Evolutionary conservation across 2,113 vertebrate genomes (phyloP).

Genomic region (Perca schrenkii): DNA sequence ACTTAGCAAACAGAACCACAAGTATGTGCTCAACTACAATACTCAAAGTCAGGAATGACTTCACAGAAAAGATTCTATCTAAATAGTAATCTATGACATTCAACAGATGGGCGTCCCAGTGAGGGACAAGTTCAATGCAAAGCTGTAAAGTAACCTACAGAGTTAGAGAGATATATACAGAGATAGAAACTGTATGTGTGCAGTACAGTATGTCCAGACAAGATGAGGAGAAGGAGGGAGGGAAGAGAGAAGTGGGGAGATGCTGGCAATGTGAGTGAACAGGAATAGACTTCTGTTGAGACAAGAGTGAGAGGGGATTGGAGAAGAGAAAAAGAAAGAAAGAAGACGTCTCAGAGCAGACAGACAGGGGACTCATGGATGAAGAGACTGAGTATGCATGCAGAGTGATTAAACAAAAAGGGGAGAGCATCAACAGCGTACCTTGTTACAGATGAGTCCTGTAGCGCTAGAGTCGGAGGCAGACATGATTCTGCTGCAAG

Average conservation of each 20-base stretch:
- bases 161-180: not conserved
- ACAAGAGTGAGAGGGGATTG: conserved; percentile 33
- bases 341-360: conserved; percentile 51
- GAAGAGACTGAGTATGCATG: conserved; percentile 51
- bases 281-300: conserved; percentile 66
- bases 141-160: conserved; percentile 14
- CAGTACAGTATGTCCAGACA: conserved; percentile 26
- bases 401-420: conserved; percentile 51
- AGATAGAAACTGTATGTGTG: not conserved
- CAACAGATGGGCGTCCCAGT: conserved; percentile 56
- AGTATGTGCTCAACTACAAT: not conserved
- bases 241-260: conserved; percentile 43
- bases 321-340: conserved; percentile 13
- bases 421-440: conserved; percentile 73
- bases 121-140: conserved; percentile 30
- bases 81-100: conserved; percentile 13
- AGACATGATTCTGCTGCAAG: conserved; percentile 81
- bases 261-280: conserved; percentile 67
- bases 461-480: conserved; percentile 85
- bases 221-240: conserved; percentile 39
- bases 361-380: conserved; percentile 31
- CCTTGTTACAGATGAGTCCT: conserved; percentile 85
- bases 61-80: not conserved
- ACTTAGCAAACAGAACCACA: not conserved
- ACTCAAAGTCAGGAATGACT: not conserved